A percentile compares a stretch with the other conserved stretches of the same genome.
These are phyloP conservation scores for Amblyteles armatorius DNA, from an alignment of 2,888 invertebrate species.

Conservation along the genomic window DNA sequence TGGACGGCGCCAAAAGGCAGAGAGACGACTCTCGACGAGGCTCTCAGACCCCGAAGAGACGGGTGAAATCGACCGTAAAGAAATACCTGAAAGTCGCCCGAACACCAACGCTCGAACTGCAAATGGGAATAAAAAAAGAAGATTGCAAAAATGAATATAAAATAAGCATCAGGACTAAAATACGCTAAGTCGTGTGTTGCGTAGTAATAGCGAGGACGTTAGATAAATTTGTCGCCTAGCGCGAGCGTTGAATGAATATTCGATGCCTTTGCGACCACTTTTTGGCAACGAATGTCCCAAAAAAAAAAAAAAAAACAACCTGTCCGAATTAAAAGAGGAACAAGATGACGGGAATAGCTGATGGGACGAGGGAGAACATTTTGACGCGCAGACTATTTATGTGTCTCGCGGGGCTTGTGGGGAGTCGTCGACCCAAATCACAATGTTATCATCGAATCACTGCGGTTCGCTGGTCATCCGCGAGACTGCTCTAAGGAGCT, in stretches of 20 bases:
- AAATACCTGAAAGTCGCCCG: slow-evolving; percentile 33
- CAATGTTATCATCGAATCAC: slow-evolving; percentile 46
- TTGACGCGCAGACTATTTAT: slow-evolving; percentile 63
- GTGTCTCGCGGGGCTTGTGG: slow-evolving; percentile 54
- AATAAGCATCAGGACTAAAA: background rate
- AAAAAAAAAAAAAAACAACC: slow-evolving; percentile 5
- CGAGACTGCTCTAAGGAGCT: too few relatives aligned
- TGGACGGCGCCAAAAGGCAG: slow-evolving; percentile 25
- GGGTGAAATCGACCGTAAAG: slow-evolving; percentile 70
- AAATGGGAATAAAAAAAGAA: background rate
- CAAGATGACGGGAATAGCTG: background rate
- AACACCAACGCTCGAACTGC: slow-evolving; percentile 51
- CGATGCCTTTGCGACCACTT: slow-evolving; percentile 12
- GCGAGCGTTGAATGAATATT: background rate
- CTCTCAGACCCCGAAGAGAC: slow-evolving; percentile 6
- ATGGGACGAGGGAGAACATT: background rate
- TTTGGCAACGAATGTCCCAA: background rate
- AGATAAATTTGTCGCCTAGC: slow-evolving; percentile 14
- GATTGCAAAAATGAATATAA: background rate
- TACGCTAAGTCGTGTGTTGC: background rate
- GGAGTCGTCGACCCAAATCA: slow-evolving; percentile 67
- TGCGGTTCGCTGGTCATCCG: background rate
- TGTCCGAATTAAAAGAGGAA: background rate
- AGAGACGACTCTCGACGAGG: background rate
- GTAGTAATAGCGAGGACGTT: background rate